Percentiles rank a stretch among this genome's conserved stretches.
These are phyloP conservation scores for Holacanthella duospinosa DNA, from an alignment of 2,888 invertebrate species.

Conservation along the genomic window DNA sequence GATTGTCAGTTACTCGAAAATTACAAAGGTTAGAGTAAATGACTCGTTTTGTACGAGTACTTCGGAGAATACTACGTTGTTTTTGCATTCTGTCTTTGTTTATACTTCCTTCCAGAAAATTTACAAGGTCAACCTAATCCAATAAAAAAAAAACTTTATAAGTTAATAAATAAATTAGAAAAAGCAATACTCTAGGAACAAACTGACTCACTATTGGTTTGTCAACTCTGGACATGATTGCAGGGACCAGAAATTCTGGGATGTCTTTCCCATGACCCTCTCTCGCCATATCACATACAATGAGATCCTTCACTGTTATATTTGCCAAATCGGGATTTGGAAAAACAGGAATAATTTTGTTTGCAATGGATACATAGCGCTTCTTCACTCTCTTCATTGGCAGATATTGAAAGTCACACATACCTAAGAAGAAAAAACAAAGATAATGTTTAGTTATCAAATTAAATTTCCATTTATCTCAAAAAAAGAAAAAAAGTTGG, in stretches of 20 bases:
- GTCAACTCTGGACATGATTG: constrained; percentile 29
- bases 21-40: constrained; percentile 24
- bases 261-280: constrained; percentile 11
- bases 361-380: constrained; percentile 51
- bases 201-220: constrained; percentile 23
- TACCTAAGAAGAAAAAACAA: background rate
- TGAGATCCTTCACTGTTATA: too few species aligned
- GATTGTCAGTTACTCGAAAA: constrained; percentile 14
- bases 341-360: constrained; percentile 45
- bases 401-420: constrained; percentile 82
- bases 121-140: background rate
- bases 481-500: too few species aligned
- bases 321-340: constrained; percentile 21
- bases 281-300: constrained; percentile 9
- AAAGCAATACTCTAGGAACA: background rate
- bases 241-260: constrained; percentile 24
- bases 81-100: background rate
- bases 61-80: background rate
- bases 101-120: background rate
- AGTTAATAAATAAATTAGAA: background rate
- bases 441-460: constrained; percentile 1
- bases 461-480: background rate
- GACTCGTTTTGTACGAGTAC: constrained; percentile 22
- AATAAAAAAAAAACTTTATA: background rate
- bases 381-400: constrained; percentile 47